phyloP scores from a whole-genome alignment of 2,113 vertebrate genomes.

The Circaetus cinerascens region DNA sequence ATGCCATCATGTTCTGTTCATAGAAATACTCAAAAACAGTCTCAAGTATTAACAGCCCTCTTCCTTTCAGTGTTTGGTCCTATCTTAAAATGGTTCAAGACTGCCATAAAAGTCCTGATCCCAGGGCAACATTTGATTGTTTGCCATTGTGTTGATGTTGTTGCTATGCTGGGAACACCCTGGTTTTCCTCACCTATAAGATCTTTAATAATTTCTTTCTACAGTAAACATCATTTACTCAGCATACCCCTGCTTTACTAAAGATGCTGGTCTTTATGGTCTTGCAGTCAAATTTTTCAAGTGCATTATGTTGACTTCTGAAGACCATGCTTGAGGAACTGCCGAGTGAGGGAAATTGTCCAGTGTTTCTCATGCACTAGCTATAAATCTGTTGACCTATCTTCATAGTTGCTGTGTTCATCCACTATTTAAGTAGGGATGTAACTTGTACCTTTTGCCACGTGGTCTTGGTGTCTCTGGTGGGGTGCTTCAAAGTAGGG shows the following conservation, averaged over 20 bases:
- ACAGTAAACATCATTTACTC: background rate
- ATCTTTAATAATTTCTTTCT: background rate
- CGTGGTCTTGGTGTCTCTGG: background rate
- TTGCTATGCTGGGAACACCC: background rate
- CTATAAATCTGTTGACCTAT: background rate
- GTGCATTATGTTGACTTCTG: background rate
- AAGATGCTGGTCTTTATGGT: background rate
- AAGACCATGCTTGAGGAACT: background rate
- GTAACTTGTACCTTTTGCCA: background rate
- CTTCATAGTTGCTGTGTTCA: background rate
- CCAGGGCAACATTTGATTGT: background rate
- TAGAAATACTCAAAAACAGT: background rate
- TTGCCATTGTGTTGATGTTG: background rate
- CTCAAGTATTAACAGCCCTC: background rate
- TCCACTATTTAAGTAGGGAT: background rate
- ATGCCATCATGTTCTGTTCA: background rate
- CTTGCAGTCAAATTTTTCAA: background rate
- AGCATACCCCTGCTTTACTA: background rate
- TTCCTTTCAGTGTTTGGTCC: background rate
- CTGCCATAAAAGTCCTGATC: background rate
- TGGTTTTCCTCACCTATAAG: background rate
- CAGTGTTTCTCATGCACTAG: background rate
- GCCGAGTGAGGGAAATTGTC: background rate
- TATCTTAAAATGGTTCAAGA: background rate
- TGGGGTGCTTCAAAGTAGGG: background rate